These are phyloP conservation scores for Periophthalmus magnuspinnatus DNA, from an alignment of 2,797 vertebrate genomes.

Conservation along the genomic window DNA sequence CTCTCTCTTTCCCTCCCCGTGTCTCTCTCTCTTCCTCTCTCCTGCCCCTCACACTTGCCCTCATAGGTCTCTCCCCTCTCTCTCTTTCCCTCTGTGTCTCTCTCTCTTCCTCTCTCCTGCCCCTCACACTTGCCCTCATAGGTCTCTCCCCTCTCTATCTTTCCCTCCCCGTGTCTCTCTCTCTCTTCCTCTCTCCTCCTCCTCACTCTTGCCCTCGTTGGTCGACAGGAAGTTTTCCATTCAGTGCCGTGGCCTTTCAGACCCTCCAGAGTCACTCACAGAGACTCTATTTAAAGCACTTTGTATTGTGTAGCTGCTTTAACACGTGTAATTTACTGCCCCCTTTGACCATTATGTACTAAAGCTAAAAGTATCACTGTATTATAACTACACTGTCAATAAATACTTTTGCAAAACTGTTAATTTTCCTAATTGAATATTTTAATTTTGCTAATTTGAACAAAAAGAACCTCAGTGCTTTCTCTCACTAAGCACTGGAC, in stretches of 20 bases:
- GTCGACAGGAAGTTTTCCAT: conserved; percentile 70
- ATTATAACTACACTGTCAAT: not conserved
- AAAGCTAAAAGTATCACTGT: conserved; percentile 6
- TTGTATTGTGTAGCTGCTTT: conserved; percentile 54
- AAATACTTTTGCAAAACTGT: too few species aligned
- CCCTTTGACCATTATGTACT: conserved; percentile 5
- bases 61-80: too few species aligned
- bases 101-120: conserved; percentile 42
- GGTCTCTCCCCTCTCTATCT: too few species aligned
- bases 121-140: too few species aligned
- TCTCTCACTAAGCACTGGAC: too few species aligned
- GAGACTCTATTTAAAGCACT: conserved; percentile 55
- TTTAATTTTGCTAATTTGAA: too few species aligned
- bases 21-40: too few species aligned
- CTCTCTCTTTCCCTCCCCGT: too few species aligned
- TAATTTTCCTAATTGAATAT: too few species aligned
- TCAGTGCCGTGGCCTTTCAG: conserved; percentile 53
- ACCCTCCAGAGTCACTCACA: conserved; percentile 38
- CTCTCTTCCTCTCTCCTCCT: conserved; percentile 32
- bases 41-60: too few species aligned
- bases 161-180: conserved; percentile 16
- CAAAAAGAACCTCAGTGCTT: too few species aligned
- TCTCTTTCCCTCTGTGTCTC: conserved; percentile 31
- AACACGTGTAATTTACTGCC: conserved; percentile 43
- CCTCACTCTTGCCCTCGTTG: conserved; percentile 41